A percentile compares a stretch with the other conserved stretches of the same genome.
These are phyloP conservation scores for Tetraneura akinire DNA, from an alignment of 1,140 invertebrate genomes.

Conservation along the genomic window DNA sequence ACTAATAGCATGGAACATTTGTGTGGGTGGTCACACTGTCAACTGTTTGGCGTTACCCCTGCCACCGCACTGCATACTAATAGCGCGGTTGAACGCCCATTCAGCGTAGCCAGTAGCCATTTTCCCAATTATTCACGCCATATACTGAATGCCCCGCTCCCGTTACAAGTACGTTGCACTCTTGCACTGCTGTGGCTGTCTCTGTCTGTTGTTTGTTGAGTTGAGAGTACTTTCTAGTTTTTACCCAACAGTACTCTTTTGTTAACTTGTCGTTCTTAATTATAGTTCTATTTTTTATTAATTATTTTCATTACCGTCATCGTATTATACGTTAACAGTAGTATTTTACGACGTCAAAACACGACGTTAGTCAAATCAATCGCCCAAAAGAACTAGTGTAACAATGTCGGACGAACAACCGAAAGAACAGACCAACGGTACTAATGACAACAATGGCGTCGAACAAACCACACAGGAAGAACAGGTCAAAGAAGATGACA, in stretches of 20 bases:
- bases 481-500: conserved; percentile 42
- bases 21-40: conserved; percentile 20
- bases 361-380: neutral
- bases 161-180: neutral
- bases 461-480: conserved; percentile 18
- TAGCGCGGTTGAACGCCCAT: neutral
- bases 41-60: conserved; percentile 21
- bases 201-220: no score
- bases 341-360: neutral
- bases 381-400: neutral
- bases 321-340: neutral
- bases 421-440: conserved; percentile 42
- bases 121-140: neutral
- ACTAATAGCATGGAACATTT: conserved; percentile 13
- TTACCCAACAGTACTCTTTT: neutral
- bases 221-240: no score
- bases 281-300: neutral
- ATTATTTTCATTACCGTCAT: neutral
- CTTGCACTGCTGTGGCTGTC: no score
- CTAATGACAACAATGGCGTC: conserved; percentile 48
- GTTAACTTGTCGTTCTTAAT: no score
- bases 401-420: conserved; percentile 39
- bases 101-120: conserved; percentile 37
- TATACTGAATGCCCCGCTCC: neutral
- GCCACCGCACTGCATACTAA: neutral